Percentiles rank a stretch among this genome's conserved stretches.
These are phyloP conservation scores for Morbakka virulenta DNA, from an alignment of 30 jellyfish, hydroid and myxozoan genomes.

Conservation along the genomic window DNA sequence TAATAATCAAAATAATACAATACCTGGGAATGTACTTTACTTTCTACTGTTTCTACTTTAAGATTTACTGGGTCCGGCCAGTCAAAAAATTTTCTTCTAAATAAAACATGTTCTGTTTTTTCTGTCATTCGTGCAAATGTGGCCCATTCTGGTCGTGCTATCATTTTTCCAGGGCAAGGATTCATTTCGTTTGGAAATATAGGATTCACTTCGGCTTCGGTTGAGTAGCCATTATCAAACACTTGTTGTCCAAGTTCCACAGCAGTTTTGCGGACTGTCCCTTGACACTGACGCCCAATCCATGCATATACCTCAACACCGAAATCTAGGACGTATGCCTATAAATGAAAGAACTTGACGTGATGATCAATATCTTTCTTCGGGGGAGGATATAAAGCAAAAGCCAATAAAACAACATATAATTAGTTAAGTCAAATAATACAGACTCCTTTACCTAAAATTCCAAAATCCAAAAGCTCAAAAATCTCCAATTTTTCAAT, in stretches of 20 bases:
- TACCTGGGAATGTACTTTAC: conserved; percentile 84
- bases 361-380: too few species aligned
- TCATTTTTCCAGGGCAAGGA: conserved; percentile 21
- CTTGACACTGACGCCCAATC: conserved; percentile 85
- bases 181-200: conserved; percentile 62
- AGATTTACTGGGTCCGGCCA: conserved; percentile 99
- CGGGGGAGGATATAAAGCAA: too few species aligned
- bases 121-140: conserved; percentile 90
- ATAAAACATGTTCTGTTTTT: conserved; percentile 83
- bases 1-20: not conserved
- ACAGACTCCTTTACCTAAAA: too few species aligned
- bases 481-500: too few species aligned
- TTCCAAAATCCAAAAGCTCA: too few species aligned
- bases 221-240: conserved; percentile 61
- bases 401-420: too few species aligned
- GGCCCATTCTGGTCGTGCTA: conserved; percentile 87
- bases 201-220: conserved; percentile 71
- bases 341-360: not conserved
- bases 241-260: conserved; percentile 75
- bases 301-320: conserved; percentile 95
- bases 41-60: conserved; percentile 70
- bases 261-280: conserved; percentile 66
- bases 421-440: too few species aligned
- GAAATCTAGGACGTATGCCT: conserved; percentile 96
- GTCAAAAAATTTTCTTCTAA: conserved; percentile 82